phyloP scores from a whole-genome alignment of 2,797 vertebrate genomes.

The Aythya fuligula region DNA sequence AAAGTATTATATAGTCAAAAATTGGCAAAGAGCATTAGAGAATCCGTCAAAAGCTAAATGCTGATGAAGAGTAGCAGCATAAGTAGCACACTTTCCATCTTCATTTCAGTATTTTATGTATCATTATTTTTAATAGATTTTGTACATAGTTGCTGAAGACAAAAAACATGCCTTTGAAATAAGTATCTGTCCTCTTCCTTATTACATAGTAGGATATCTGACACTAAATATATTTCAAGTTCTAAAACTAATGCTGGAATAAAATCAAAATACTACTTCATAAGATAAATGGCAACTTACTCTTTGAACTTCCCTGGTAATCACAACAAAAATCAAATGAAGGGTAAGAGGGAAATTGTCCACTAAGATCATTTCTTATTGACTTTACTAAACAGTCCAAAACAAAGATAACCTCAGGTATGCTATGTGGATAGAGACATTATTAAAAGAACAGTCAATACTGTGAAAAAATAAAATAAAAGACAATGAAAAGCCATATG shows the following conservation, averaged over 20 bases:
- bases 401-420: neutral
- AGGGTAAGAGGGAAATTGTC: neutral
- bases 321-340: neutral
- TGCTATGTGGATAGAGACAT: neutral
- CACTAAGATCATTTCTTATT: neutral
- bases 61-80: neutral
- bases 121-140: neutral
- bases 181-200: neutral
- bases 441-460: neutral
- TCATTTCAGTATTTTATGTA: neutral
- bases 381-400: neutral
- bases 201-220: neutral
- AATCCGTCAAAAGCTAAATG: neutral
- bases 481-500: accelerated
- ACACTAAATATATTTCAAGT: neutral
- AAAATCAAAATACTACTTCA: neutral
- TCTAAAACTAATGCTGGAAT: neutral
- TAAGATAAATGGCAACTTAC: neutral
- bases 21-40: neutral
- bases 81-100: neutral
- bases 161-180: neutral
- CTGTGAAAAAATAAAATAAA: neutral
- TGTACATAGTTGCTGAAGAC: neutral
- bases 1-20: neutral
- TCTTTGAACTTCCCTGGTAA: neutral